phyloP scores from a whole-genome alignment of 1,140 invertebrate species.

The Cyphomyrmex costatus region DNA sequence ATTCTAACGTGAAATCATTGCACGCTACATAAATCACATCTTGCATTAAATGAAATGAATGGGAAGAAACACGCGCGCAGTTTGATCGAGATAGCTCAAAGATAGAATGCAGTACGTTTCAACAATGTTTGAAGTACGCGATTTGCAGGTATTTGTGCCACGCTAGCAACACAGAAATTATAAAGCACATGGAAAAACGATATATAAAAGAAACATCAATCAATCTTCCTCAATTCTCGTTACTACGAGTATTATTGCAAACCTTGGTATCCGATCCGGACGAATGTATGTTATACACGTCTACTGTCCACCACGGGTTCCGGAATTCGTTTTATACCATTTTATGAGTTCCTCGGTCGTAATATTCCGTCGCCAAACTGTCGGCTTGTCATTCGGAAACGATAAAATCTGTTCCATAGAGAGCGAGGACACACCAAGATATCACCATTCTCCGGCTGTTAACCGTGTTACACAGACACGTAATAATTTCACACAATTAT shows the following conservation, averaged over 20 bases:
- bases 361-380: conserved; percentile 24
- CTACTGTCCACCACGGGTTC: background rate
- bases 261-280: background rate
- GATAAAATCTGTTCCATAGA: conserved; percentile 43
- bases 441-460: conserved; percentile 11
- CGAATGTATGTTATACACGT: background rate
- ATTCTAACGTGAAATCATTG: conserved; percentile 10
- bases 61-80: background rate
- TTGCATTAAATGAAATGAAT: conserved; percentile 16
- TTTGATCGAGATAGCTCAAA: background rate
- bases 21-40: background rate
- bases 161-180: background rate
- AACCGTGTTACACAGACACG: conserved; percentile 20
- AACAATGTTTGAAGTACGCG: background rate
- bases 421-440: conserved; percentile 7
- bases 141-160: background rate
- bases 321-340: conserved; percentile 66
- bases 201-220: background rate
- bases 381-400: conserved; percentile 29
- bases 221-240: background rate
- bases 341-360: conserved; percentile 56
- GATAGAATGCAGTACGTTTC: background rate
- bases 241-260: conserved; percentile 14
- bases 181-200: background rate
- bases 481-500: conserved; percentile 50